Conservation (phyloP, 2,888 invertebrate genomes). For the Napeogenes inachia region DNA sequence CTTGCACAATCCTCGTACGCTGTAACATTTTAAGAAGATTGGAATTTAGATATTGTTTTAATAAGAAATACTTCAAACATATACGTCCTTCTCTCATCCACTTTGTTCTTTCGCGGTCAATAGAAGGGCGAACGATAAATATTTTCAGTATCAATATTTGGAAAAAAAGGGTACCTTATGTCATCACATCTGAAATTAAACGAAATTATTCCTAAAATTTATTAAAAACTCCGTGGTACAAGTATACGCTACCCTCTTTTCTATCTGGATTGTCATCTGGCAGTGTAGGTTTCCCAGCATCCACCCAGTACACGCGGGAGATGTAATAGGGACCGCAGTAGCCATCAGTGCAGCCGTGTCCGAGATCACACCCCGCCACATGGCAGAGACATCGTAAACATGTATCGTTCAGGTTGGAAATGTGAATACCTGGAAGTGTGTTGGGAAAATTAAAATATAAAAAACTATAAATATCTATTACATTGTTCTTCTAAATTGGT, state of each 20-base stretch:
- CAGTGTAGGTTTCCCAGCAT: slow-evolving; percentile 77
- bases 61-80: no score
- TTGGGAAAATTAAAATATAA: background rate
- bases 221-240: no score
- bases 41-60: no score
- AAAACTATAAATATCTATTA: no score
- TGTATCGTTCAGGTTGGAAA: slow-evolving; percentile 69
- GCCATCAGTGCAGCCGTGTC: slow-evolving; percentile 72
- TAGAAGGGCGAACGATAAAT: no score
- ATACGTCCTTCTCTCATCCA: no score
- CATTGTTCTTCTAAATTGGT: no score
- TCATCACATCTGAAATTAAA: no score
- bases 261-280: slow-evolving; percentile 77
- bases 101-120: no score
- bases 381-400: slow-evolving; percentile 79
- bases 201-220: no score
- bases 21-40: slow-evolving; percentile 42
- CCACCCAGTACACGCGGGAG: slow-evolving; percentile 80
- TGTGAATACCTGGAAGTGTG: slow-evolving; percentile 48
- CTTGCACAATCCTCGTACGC: slow-evolving; percentile 81
- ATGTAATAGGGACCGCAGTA: slow-evolving; percentile 82
- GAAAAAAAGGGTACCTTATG: no score
- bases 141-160: no score
- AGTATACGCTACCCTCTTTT: slow-evolving; percentile 49
- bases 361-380: slow-evolving; percentile 75